Evolutionary conservation across 1,140 invertebrate species (phyloP).

Genomic region (Sinella curviseta): DNA sequence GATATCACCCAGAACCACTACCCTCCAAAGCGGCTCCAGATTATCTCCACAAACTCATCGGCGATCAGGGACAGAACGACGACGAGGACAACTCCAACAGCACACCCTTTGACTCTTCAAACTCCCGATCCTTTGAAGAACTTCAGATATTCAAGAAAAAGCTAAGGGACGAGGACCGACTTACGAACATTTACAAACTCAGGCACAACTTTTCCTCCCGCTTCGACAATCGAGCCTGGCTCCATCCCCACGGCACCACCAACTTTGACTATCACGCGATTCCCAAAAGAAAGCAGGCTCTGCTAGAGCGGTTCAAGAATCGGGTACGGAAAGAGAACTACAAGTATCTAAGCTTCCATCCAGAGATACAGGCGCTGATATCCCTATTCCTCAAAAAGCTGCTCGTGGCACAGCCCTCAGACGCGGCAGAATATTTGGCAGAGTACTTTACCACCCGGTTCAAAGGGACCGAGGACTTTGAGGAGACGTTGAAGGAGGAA

Average conservation of each 20-base stretch:
- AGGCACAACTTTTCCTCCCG: not conserved
- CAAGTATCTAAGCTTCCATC: constrained; percentile 24
- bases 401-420: not conserved
- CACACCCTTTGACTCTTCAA: not conserved
- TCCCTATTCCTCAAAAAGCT: not conserved
- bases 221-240: constrained; percentile 23
- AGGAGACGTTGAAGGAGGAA: constrained; percentile 18
- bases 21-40: too few species aligned
- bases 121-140: not conserved
- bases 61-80: too few species aligned
- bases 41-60: too few species aligned
- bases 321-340: constrained; percentile 32
- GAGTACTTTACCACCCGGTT: constrained; percentile 30
- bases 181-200: constrained; percentile 17
- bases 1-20: too few species aligned
- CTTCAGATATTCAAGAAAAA: not conserved
- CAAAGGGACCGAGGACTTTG: not conserved
- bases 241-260: constrained; percentile 36
- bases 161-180: not conserved
- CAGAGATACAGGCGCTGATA: constrained; percentile 32
- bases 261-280: constrained; percentile 29
- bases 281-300: not conserved
- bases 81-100: too few species aligned
- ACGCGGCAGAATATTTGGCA: not conserved
- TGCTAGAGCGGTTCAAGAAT: constrained; percentile 34